Percentiles rank a stretch among this genome's conserved stretches.
These are phyloP conservation scores for Tupaia chinensis DNA, from an alignment of 2,113 vertebrate genomes.

Conservation along the genomic window DNA sequence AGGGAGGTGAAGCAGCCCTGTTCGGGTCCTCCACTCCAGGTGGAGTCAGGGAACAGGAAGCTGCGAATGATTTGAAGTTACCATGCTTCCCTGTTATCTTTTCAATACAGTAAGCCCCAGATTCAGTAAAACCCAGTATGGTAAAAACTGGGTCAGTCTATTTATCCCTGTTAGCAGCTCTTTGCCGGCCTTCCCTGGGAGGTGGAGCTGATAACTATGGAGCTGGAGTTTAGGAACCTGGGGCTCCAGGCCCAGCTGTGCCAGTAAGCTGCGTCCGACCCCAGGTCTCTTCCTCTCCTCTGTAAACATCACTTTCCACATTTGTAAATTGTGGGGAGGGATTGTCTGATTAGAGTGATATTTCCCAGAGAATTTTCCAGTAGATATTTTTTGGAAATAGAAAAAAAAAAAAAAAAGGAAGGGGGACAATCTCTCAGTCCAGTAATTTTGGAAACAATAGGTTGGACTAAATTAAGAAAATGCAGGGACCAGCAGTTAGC, in stretches of 20 bases:
- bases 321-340: neutral
- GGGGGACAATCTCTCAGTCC: neutral
- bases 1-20: neutral
- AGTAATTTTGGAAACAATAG: neutral
- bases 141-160: neutral
- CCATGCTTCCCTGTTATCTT: neutral
- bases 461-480: neutral
- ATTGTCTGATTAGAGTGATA: neutral
- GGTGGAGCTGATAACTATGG: neutral
- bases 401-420: neutral
- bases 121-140: neutral
- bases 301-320: neutral
- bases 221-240: neutral
- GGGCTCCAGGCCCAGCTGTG: neutral
- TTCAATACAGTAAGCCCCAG: neutral
- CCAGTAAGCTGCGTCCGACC: neutral
- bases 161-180: neutral
- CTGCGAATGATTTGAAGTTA: neutral
- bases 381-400: neutral
- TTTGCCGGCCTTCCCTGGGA: neutral
- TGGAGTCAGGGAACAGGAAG: neutral
- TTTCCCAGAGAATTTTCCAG: conserved; percentile 27
- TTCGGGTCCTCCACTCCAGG: neutral
- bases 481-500: too few species aligned
- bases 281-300: neutral